Evolutionary conservation across 2,888 invertebrate species (phyloP).

Genomic region (Clepsis dumicolana): DNA sequence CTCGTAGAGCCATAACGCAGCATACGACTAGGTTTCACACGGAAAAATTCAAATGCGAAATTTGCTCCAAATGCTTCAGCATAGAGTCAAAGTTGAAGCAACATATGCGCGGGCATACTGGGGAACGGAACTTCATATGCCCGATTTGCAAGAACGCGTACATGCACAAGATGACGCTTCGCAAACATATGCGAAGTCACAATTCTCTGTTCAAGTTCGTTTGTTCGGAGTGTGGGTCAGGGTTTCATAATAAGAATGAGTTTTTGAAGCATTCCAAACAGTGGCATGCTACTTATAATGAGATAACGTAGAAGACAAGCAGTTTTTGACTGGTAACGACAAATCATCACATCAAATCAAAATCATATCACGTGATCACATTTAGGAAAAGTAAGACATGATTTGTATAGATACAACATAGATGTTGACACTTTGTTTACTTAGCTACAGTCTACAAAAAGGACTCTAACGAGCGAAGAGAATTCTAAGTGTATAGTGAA

Average conservation of each 20-base stretch:
- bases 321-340: neutral
- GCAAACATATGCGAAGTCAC: conserved; percentile 76
- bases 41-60: conserved; percentile 73
- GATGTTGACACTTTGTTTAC: too few species aligned
- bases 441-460: too few species aligned
- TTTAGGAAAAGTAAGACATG: neutral
- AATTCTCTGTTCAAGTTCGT: conserved; percentile 50
- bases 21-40: conserved; percentile 68
- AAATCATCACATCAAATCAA: neutral
- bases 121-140: conserved; percentile 73
- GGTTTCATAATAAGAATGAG: conserved; percentile 53
- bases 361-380: neutral
- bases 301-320: conserved; percentile 2
- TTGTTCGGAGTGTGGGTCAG: conserved; percentile 54
- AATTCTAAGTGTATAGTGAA: too few species aligned
- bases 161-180: conserved; percentile 70
- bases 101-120: conserved; percentile 73
- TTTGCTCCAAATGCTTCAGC: conserved; percentile 76
- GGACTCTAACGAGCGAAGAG: too few species aligned
- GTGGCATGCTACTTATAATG: conserved; percentile 47
- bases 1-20: conserved; percentile 61
- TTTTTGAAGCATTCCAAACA: conserved; percentile 52
- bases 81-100: conserved; percentile 75
- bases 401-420: too few species aligned
- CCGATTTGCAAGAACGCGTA: conserved; percentile 74